Percentiles rank a stretch among this genome's conserved stretches.
These are phyloP conservation scores for Lasaia peninsularis DNA, from an alignment of 1,140 invertebrate genomes.

Conservation along the genomic window DNA sequence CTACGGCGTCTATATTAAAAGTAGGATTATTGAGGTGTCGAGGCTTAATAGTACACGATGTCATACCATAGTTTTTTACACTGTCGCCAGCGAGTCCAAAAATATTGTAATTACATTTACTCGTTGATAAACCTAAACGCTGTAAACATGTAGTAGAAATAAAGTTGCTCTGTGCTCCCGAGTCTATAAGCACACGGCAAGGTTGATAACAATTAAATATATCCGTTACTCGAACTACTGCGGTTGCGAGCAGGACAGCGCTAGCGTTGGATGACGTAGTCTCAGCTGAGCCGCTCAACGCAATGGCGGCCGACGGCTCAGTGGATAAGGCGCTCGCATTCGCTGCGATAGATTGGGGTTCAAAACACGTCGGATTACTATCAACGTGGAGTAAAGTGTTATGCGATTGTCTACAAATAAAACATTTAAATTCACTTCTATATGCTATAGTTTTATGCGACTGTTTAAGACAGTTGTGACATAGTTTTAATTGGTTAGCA, in stretches of 20 bases:
- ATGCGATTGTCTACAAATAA: background rate
- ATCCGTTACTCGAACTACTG: slow-evolving; percentile 3
- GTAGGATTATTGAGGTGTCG: slow-evolving; percentile 10
- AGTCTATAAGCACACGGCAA: slow-evolving; percentile 5
- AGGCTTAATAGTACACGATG: slow-evolving; percentile 9
- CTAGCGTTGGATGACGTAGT: background rate
- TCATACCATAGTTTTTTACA: slow-evolving; percentile 9
- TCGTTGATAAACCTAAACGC: slow-evolving; percentile 14
- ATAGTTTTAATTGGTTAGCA: slow-evolving; percentile 7
- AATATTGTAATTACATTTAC: slow-evolving; percentile 20
- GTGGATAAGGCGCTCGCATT: background rate
- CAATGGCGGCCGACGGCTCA: background rate
- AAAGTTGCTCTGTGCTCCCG: slow-evolving; percentile 14
- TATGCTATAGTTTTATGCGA: background rate
- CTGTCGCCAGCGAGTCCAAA: slow-evolving; percentile 12
- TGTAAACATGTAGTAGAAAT: slow-evolving; percentile 14
- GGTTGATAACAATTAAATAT: slow-evolving; percentile 4
- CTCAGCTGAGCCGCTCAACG: no score
- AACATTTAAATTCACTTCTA: slow-evolving; percentile 5
- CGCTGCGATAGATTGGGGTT: no score
- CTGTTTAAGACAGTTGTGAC: slow-evolving; percentile 3
- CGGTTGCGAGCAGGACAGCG: background rate
- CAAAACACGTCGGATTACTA: background rate
- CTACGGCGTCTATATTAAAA: slow-evolving; percentile 20
- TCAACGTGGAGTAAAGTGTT: background rate